Evolutionary conservation across 2,113 vertebrate species (phyloP).

Genomic region (Muscicapa adusta): DNA sequence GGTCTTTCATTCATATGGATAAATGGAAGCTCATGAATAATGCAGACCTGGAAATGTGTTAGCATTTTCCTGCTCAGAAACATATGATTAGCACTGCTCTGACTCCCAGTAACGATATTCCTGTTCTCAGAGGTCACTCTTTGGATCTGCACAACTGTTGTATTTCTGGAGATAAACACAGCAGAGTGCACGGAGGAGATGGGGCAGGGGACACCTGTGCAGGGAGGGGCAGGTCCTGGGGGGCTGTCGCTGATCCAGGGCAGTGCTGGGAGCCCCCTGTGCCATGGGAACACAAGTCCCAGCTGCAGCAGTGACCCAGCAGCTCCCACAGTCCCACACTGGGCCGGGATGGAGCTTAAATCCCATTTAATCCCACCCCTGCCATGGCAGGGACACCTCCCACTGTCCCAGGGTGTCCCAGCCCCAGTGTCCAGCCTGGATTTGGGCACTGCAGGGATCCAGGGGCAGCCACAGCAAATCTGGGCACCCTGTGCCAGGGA

Average conservation of each 20-base stretch:
- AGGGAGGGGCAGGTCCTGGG: neutral
- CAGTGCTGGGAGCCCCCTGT: rapidly evolving
- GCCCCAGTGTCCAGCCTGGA: neutral
- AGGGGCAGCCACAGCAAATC: neutral
- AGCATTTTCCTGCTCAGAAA: constrained; percentile 51
- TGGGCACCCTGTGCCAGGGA: neutral
- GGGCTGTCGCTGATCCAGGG: rapidly evolving
- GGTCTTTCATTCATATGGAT: constrained; percentile 49
- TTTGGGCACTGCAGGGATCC: neutral
- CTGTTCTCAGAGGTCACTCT: constrained; percentile 51
- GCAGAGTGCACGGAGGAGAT: neutral
- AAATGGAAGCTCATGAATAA: constrained; percentile 63
- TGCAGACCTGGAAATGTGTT: constrained; percentile 41
- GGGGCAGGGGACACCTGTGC: neutral
- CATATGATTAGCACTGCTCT: constrained; percentile 47
- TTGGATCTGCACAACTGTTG: neutral
- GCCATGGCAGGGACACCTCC: neutral
- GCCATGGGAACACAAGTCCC: neutral
- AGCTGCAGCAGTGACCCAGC: rapidly evolving
- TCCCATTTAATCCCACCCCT: rapidly evolving
- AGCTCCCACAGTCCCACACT: neutral
- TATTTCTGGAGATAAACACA: neutral
- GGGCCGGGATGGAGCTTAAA: rapidly evolving
- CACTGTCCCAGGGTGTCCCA: neutral
- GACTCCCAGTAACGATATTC: constrained; percentile 11